Evolutionary conservation across 23 tunicate genomes (phyloP).

Genomic region (Styela clava): DNA sequence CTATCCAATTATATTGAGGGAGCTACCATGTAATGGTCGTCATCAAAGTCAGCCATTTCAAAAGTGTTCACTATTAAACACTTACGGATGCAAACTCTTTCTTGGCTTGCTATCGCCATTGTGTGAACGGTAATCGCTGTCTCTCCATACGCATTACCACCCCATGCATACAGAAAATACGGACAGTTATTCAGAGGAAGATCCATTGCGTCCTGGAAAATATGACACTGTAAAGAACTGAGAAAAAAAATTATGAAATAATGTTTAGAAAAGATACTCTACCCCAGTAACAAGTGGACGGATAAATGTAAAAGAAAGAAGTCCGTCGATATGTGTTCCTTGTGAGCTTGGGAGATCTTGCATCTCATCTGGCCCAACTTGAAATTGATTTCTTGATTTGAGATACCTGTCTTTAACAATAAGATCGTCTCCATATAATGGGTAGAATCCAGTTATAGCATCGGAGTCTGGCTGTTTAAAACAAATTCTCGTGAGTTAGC

Average conservation of each 20-base stretch:
- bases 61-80: too few species aligned
- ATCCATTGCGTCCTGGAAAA: conserved; percentile 36
- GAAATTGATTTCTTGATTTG: not conserved
- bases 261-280: not conserved
- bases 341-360: not conserved
- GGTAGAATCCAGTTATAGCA: not conserved
- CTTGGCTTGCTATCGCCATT: not conserved
- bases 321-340: not conserved
- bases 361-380: not conserved
- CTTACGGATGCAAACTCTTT: not conserved
- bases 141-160: conserved; percentile 17
- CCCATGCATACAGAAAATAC: conserved; percentile 49
- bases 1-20: too few species aligned
- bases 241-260: too few species aligned
- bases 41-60: too few species aligned
- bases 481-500: too few species aligned
- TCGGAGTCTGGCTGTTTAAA: not conserved
- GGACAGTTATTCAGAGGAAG: conserved; percentile 30
- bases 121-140: not conserved
- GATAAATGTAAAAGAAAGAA: not conserved
- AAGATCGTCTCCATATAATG: not conserved
- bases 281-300: not conserved
- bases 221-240: not conserved
- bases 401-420: not conserved
- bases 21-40: too few species aligned